phyloP scores from a whole-genome alignment of 2,113 vertebrate genomes.

The Ptilorrhoa leucosticta region DNA sequence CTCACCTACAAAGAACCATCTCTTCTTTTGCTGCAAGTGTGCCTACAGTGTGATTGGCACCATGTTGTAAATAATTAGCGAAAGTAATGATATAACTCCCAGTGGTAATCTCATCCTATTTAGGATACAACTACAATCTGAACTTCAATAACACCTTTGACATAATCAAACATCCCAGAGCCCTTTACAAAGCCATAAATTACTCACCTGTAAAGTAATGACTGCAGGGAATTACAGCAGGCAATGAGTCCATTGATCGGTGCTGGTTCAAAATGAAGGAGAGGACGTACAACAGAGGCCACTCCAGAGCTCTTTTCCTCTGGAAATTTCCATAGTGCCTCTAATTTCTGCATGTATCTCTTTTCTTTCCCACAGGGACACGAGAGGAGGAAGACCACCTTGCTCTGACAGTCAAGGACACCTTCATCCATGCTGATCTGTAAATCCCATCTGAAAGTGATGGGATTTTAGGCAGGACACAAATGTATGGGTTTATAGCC shows the following conservation, averaged over 20 bases:
- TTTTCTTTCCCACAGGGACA: background rate
- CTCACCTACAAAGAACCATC: background rate
- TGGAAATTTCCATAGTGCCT: background rate
- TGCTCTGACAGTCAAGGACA: background rate
- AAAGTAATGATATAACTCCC: constrained; percentile 65
- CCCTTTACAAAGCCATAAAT: constrained; percentile 67
- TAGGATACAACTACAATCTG: constrained; percentile 64
- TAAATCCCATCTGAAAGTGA: background rate
- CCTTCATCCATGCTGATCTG: background rate
- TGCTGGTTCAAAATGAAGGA: constrained; percentile 29
- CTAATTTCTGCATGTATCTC: background rate
- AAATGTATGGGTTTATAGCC: background rate
- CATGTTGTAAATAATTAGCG: constrained; percentile 52
- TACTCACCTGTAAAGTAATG: constrained; percentile 67
- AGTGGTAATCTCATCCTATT: constrained; percentile 54
- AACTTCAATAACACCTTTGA: constrained; percentile 70
- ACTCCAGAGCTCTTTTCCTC: background rate
- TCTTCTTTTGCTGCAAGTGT: background rate
- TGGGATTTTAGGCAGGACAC: background rate
- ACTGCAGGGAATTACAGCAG: constrained; percentile 63
- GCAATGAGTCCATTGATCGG: constrained; percentile 57
- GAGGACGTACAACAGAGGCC: background rate
- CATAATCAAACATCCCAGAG: constrained; percentile 66
- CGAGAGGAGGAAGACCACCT: background rate
- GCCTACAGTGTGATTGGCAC: constrained; percentile 43